Evolutionary conservation across 2,797 vertebrate genomes (phyloP), one percentile per base, ranked within the genome.

Genomic region (Sibirionetta formosa): DNA sequence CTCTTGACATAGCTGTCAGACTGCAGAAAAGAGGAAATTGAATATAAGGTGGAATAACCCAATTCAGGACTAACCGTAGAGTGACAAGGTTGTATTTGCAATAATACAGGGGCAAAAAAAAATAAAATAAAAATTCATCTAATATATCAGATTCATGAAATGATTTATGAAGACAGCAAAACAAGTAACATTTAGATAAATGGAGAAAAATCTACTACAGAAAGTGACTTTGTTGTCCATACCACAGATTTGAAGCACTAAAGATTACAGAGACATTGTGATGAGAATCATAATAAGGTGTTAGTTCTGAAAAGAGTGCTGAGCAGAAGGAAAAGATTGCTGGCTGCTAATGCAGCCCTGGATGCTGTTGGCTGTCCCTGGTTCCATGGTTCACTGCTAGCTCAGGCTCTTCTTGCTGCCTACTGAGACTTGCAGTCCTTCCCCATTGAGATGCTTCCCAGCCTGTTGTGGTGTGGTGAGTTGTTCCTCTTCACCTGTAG

Each of bases 381-480:
- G 35, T 86, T 20, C 42, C 29, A 58, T 24, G 22, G 16, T 53
- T 54, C 33, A 7, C 38, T 68, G 42, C 23, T 77, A 40, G 38
- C 20, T 56, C 48, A 17, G 26, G 9, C 14, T 63, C 27, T 36
- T 48, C 9, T 58, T 33, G 57, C 18, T 79, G 22, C 11, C 9
- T 48, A 23, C 7, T 36, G 57, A 29, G 11, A 53, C 14, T 6
- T 48, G 15, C 5, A 3, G 12, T 2, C 23, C n/a, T 46, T 83
- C 35, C 40, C 23, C 27, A 51, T 5, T 7, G 80, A 35, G 42
- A 14, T 70, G 18, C 5, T 79, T 70, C 35, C 10, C 73, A 88
- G 29, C 6, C 13, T 46, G 20, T n/a, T 51, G 44, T 60, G 22
- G 5, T 54, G 14, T 27, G 14, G 0, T 3, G 6, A 2, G 5